A percentile compares a stretch with the other conserved stretches of the same genome.
Evolutionary conservation across 2,888 invertebrate genomes (phyloP).

Genomic region (Mythimna vitellina): DNA sequence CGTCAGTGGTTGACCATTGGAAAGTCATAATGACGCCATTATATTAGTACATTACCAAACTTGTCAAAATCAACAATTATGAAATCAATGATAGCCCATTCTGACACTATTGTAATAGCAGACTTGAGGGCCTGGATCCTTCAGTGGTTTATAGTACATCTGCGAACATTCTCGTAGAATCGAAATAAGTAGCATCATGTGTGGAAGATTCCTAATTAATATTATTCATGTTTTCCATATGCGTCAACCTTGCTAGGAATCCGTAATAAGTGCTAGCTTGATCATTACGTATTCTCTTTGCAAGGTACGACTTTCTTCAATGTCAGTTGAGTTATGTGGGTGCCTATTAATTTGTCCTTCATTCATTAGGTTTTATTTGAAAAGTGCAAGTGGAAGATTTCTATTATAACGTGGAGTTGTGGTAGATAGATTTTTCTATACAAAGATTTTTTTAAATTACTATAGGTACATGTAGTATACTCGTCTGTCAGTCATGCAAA

Average conservation of each 20-base stretch:
- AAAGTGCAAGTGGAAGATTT: conserved; percentile 42
- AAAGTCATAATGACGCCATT: too few species aligned
- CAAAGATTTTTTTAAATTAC: conserved; percentile 1
- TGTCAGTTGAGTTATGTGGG: conserved; percentile 9
- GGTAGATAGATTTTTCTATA: neutral
- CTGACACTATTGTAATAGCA: too few species aligned
- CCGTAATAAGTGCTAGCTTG: conserved; percentile 26
- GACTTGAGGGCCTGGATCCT: too few species aligned
- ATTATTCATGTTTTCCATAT: conserved; percentile 22
- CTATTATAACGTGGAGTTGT: conserved; percentile 6
- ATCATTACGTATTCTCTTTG: conserved; percentile 25
- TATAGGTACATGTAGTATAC: neutral
- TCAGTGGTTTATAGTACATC: neutral
- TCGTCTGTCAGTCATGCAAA: neutral
- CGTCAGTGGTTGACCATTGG: too few species aligned
- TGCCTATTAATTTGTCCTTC: conserved; percentile 20
- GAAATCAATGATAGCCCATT: too few species aligned
- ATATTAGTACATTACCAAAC: too few species aligned
- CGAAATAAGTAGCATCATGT: neutral
- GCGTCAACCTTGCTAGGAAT: conserved; percentile 17
- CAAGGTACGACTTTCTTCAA: conserved; percentile 38
- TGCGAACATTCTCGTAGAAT: neutral
- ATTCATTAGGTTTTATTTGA: conserved; percentile 5
- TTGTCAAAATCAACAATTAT: too few species aligned
- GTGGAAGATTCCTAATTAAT: conserved; percentile 10